A percentile compares a stretch with the other conserved stretches of the same genome.
phyloP scores from a whole-genome alignment of 2,113 vertebrate genomes.

The Lampris megalopsis region DNA sequence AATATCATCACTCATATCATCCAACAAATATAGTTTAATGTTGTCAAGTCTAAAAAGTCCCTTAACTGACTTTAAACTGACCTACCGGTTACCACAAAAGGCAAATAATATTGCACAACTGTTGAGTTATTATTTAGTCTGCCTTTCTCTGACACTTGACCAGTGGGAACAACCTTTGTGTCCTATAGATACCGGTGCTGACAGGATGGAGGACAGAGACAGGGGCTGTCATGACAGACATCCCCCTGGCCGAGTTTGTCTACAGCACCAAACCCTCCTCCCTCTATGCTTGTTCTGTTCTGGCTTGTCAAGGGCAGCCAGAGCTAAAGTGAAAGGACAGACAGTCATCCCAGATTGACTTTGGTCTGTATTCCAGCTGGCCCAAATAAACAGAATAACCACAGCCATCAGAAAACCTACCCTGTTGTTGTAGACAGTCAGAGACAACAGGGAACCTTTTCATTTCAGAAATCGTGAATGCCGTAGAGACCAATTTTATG shows the following conservation, averaged over 20 bases:
- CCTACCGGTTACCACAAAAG: too few relatives aligned
- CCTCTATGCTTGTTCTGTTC: conserved; percentile 28
- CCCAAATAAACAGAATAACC: not conserved
- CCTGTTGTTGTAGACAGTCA: not conserved
- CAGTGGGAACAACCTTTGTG: conserved; percentile 8
- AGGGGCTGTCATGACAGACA: conserved; percentile 41
- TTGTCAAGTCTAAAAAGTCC: too few relatives aligned
- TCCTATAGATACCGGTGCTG: conserved; percentile 2
- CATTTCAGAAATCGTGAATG: too few relatives aligned
- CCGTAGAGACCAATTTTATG: too few relatives aligned
- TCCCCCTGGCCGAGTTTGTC: conserved; percentile 27
- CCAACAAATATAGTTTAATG: too few relatives aligned
- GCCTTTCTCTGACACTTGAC: not conserved
- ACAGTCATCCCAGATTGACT: conserved; percentile 46
- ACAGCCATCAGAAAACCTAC: conserved; percentile 1
- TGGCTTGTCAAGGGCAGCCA: conserved; percentile 41
- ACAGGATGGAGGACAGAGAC: conserved; percentile 36
- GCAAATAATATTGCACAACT: too few relatives aligned
- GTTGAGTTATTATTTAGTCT: not conserved
- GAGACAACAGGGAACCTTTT: not conserved
- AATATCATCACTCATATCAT: too few relatives aligned
- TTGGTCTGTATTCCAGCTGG: conserved; percentile 20
- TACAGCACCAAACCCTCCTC: conserved; percentile 29
- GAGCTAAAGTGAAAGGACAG: conserved; percentile 55
- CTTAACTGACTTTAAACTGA: too few relatives aligned